Conservation (phyloP, 2,113 vertebrate genomes). For the Ranitomeya variabilis region DNA sequence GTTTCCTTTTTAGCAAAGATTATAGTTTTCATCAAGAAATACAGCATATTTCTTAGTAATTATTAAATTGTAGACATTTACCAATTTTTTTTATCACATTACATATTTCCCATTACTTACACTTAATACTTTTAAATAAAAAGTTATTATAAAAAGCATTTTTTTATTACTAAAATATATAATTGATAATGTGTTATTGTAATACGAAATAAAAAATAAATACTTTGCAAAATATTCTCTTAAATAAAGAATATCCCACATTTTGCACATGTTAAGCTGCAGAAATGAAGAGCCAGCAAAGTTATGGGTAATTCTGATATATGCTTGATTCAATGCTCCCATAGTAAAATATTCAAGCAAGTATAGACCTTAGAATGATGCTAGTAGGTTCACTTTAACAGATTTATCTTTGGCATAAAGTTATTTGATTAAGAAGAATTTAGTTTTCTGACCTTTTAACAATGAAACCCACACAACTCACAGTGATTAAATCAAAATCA, state of each 20-base stretch:
- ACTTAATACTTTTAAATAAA: too few relatives aligned
- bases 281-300: background rate
- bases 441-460: conserved; percentile 49
- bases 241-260: background rate
- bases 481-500: conserved; percentile 50
- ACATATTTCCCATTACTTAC: too few relatives aligned
- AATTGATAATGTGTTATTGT: too few relatives aligned
- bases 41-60: too few relatives aligned
- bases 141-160: too few relatives aligned
- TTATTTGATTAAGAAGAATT: conserved; percentile 44
- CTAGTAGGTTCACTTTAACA: background rate
- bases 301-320: background rate
- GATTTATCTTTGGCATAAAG: conserved; percentile 26
- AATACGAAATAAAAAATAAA: too few relatives aligned
- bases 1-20: too few relatives aligned
- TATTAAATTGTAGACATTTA: too few relatives aligned
- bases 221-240: background rate
- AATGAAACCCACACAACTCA: conserved; percentile 47
- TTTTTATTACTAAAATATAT: too few relatives aligned
- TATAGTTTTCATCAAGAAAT: too few relatives aligned
- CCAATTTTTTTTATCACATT: too few relatives aligned
- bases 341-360: background rate
- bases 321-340: background rate
- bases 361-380: background rate
- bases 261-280: background rate